phyloP scores from a whole-genome alignment of 2,113 vertebrate species.

The Equus przewalskii region DNA sequence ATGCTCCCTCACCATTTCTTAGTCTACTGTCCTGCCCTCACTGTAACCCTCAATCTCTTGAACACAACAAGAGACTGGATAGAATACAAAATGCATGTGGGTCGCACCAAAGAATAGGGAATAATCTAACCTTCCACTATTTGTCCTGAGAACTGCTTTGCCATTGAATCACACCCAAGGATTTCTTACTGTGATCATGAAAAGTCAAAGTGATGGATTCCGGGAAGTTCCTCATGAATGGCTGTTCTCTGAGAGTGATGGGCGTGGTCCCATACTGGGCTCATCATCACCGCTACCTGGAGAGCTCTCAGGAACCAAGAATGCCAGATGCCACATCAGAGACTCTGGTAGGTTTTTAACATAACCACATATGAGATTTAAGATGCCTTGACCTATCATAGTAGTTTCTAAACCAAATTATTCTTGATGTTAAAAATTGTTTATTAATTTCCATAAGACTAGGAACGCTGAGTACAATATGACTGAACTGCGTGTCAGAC shows the following conservation, averaged over 20 bases:
- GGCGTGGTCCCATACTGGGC: not conserved
- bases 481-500: not conserved
- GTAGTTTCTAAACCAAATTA: conserved; percentile 44
- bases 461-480: not conserved
- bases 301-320: conserved; percentile 5
- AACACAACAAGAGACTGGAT: not conserved
- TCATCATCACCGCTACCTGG: not conserved
- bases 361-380: not conserved
- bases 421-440: not conserved
- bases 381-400: not conserved
- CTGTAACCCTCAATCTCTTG: not conserved
- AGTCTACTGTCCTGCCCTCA: not conserved
- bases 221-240: not conserved
- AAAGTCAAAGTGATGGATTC: not conserved
- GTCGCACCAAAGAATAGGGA: not conserved
- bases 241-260: not conserved
- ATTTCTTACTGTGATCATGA: not conserved
- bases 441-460: conserved; percentile 13
- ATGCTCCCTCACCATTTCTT: not conserved
- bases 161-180: not conserved
- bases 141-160: not conserved
- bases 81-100: not conserved
- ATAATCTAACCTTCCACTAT: not conserved
- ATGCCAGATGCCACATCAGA: not conserved
- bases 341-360: not conserved